Base-by-base conservation (phyloP, 2,888 invertebrate species). In the Idaea dimidiata region DNA sequence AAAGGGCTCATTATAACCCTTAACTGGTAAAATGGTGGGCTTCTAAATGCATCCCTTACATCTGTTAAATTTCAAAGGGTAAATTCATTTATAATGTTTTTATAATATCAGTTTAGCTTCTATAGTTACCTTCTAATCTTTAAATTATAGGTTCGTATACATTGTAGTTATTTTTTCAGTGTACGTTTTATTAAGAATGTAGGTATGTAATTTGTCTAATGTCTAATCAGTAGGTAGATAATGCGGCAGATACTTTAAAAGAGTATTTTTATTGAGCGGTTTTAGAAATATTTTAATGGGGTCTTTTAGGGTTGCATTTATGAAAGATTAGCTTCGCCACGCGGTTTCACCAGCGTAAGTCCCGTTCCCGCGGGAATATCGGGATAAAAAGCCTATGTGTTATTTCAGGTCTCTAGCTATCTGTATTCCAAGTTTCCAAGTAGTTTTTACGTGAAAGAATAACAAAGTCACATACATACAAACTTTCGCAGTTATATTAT, bases 31-130 rank as follows among this genome's bases (percentile, higher is more conserved):
- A 79, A 76, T 71, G 77, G 66, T 43, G 43, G 43, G 43, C 80
- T 74, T 84, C 87, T 80, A 80, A 77, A 71, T 65, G 70, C 76
- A 79, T 79, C 79, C 81, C 72, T 74, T 75, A 74, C 87, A 86
- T 83, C 84, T 85, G 87, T 43, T 43, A 43, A 43, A 43, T 43
- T 80, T 56, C 81, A 83, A 85, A 80, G 87, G 85, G 83, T 88
- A 89, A 87, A 91, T 91, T 85, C 67, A 78, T 89, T 88, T 88
- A 86, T 91, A 91, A 91, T 91, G 86, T 83, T 77, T 77, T 88
- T 90, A 86, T 90, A 91, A 89, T 88, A 78, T 62, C 58, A 57
- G 57, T 56, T 56, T n/a, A 17, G 56, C 18, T 56, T 18, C 56
- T 18, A 56, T 56, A 56, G 8, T 17, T 17, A 56, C 17, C 17